These are phyloP conservation scores for Tetramorium bicarinatum DNA, from an alignment of 2,888 invertebrate species.

Conservation along the genomic window DNA sequence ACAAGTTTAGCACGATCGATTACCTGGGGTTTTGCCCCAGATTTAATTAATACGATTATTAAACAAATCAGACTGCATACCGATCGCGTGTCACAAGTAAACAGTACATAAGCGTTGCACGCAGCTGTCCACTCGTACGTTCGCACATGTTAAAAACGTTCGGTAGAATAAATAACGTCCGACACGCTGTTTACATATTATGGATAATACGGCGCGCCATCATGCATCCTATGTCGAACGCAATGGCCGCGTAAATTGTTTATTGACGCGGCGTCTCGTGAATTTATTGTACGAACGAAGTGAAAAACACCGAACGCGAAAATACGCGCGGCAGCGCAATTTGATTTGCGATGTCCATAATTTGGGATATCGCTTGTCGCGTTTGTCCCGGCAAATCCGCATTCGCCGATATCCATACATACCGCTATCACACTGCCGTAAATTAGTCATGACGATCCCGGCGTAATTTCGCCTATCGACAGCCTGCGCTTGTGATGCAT, in stretches of 20 bases:
- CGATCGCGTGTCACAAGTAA: constrained; percentile 9
- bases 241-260: constrained; percentile 42
- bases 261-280: constrained; percentile 38
- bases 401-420: neutral
- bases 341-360: constrained; percentile 53
- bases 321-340: constrained; percentile 40
- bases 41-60: constrained; percentile 40
- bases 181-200: constrained; percentile 23
- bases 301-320: constrained; percentile 37
- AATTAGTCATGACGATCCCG: constrained; percentile 55
- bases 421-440: constrained; percentile 33
- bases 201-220: constrained; percentile 34
- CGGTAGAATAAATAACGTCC: constrained; percentile 36
- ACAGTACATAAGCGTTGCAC: neutral
- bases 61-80: constrained; percentile 12
- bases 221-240: constrained; percentile 20
- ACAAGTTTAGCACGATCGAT: constrained; percentile 18
- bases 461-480: constrained; percentile 58
- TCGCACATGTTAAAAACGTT: constrained; percentile 17
- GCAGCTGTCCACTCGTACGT: neutral
- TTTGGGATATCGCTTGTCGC: constrained; percentile 50
- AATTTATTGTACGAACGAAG: constrained; percentile 38
- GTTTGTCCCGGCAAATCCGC: constrained; percentile 29
- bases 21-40: neutral
- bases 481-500: constrained; percentile 47